phyloP scores from a whole-genome alignment of 1,140 invertebrate genomes.

The Lepidurus packardi region DNA sequence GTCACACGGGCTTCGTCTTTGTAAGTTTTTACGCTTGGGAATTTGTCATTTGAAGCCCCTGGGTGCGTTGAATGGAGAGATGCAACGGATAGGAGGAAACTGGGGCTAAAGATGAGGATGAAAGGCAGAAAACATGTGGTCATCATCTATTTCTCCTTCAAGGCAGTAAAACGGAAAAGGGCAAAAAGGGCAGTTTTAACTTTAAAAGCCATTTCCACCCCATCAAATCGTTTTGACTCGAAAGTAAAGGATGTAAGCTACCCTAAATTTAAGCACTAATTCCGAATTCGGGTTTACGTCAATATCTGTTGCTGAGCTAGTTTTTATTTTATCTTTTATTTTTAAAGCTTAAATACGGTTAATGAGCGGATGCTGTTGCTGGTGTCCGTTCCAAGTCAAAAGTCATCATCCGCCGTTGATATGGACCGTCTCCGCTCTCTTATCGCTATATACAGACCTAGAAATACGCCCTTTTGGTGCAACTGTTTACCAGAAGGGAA shows the following conservation, averaged over 20 bases:
- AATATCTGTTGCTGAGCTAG: conserved; percentile 2
- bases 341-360: background rate
- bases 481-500: conserved; percentile 3
- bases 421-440: background rate
- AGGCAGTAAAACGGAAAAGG: background rate
- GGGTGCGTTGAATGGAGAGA: conserved; percentile 1
- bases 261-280: background rate
- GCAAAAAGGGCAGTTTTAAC: background rate
- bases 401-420: conserved; percentile 12
- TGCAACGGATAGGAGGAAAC: background rate
- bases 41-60: conserved; percentile 5
- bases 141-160: background rate
- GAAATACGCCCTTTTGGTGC: background rate
- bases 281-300: background rate
- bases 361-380: conserved; percentile 1
- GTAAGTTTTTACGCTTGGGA: background rate
- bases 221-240: background rate
- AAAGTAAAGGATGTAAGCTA: background rate
- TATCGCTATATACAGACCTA: background rate
- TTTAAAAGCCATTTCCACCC: background rate
- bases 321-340: background rate
- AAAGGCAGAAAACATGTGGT: conserved; percentile 1
- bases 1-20: background rate
- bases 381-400: background rate
- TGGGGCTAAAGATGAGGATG: background rate